phyloP scores from a whole-genome alignment of 2,797 vertebrate genomes.

The Lagothrix lagotricha region DNA sequence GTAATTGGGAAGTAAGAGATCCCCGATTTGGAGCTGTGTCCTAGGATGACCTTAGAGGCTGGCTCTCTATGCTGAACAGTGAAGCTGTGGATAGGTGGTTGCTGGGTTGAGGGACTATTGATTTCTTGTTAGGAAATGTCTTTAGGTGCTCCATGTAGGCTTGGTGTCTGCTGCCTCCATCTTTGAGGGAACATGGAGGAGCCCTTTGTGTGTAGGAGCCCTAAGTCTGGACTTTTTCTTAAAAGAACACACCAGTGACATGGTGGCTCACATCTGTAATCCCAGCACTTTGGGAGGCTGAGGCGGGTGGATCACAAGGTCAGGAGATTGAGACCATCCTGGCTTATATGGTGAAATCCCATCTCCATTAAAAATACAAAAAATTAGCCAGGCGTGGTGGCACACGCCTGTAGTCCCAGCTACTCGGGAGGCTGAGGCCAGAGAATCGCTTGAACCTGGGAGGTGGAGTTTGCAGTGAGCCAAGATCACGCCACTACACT shows the following conservation, averaged over 20 bases:
- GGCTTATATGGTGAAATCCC: too few species aligned
- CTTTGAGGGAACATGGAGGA: neutral
- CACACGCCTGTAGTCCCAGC: too few species aligned
- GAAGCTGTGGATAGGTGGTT: neutral
- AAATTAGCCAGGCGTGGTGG: too few species aligned
- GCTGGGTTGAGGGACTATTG: neutral
- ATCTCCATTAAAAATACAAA: too few species aligned
- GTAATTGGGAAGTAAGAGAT: neutral
- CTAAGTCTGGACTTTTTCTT: constrained; percentile 25
- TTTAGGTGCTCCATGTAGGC: neutral
- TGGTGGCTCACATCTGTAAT: too few species aligned
- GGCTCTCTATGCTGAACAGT: neutral
- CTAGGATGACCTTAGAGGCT: neutral
- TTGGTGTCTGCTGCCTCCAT: neutral
- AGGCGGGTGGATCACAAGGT: too few species aligned
- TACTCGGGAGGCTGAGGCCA: too few species aligned
- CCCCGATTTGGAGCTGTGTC: neutral
- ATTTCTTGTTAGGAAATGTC: constrained; percentile 1
- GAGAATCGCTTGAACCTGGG: too few species aligned
- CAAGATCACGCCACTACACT: too few species aligned
- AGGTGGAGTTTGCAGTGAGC: too few species aligned
- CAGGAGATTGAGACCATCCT: too few species aligned
- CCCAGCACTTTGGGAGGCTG: too few species aligned
- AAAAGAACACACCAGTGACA: neutral
- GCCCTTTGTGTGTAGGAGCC: constrained; percentile 30